A percentile compares a stretch with the other conserved stretches of the same genome.
Conservation (phyloP, 2,888 invertebrate species). For the Xanthorhoe designata region DNA sequence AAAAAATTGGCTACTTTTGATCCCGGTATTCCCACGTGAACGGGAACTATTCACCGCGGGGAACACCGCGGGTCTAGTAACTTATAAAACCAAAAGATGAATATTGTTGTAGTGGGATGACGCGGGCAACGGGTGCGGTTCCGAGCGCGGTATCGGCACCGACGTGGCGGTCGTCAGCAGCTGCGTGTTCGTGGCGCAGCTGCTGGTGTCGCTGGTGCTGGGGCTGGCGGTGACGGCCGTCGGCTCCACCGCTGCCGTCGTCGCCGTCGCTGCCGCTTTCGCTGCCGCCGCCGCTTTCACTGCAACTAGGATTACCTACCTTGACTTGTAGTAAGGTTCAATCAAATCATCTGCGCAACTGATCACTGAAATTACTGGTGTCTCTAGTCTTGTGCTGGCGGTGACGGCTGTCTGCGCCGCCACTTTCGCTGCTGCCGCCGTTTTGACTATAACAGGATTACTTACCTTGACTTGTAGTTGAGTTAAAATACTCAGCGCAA, state of each 20-base stretch:
- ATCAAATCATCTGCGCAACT: too few relatives aligned
- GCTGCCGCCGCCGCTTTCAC: slow-evolving; percentile 94
- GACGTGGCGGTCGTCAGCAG: slow-evolving; percentile 97
- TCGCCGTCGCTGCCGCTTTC: slow-evolving; percentile 92
- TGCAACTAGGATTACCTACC: slow-evolving; percentile 95
- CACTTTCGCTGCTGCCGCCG: too few relatives aligned
- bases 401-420: too few relatives aligned
- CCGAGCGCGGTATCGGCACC: slow-evolving; percentile 95
- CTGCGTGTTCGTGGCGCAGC: slow-evolving; percentile 98
- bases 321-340: slow-evolving; percentile 88
- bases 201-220: slow-evolving; percentile 94
- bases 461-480: too few relatives aligned
- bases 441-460: too few relatives aligned
- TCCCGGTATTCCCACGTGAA: too few relatives aligned
- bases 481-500: too few relatives aligned
- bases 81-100: not conserved
- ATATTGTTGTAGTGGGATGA: slow-evolving; percentile 70
- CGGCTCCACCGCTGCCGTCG: slow-evolving; percentile 95
- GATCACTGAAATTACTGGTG: too few relatives aligned
- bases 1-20: too few relatives aligned
- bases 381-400: too few relatives aligned
- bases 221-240: slow-evolving; percentile 92
- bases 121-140: slow-evolving; percentile 78
- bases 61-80: too few relatives aligned
- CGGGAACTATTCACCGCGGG: too few relatives aligned